Evolutionary conservation across 2,888 invertebrate species (phyloP).

Genomic region (Nemoura dubitans): DNA sequence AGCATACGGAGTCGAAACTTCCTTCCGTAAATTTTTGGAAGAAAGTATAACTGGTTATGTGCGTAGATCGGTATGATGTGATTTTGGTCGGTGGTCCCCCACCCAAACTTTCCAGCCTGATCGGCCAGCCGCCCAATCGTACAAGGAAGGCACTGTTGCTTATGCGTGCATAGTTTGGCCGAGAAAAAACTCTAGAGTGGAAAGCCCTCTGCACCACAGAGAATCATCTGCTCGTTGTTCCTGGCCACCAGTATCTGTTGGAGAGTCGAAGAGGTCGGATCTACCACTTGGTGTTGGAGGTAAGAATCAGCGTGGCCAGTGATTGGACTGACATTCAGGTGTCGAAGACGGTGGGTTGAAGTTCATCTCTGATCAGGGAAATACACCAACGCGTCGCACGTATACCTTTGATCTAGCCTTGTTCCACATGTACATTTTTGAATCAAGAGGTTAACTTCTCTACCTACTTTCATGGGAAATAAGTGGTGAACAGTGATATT

Average conservation of each 20-base stretch:
- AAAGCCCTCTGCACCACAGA: not conserved
- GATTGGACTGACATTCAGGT: not conserved
- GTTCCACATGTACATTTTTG: not conserved
- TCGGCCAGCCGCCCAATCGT: not conserved
- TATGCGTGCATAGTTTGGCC: constrained; percentile 3
- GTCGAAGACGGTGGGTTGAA: not conserved
- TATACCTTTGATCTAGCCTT: not conserved
- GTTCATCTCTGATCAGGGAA: not conserved
- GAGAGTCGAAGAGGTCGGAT: not conserved
- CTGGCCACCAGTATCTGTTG: not conserved
- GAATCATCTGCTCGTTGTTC: not conserved
- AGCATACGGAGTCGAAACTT: constrained; percentile 3
- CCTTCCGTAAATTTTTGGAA: constrained; percentile 41
- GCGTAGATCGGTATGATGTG: not conserved
- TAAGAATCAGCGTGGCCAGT: not conserved
- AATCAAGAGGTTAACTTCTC: not conserved
- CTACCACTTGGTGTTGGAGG: not conserved
- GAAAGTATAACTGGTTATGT: constrained; percentile 34
- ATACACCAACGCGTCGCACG: not conserved
- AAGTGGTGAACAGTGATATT: too few relatives aligned
- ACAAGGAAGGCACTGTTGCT: not conserved
- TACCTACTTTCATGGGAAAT: too few relatives aligned
- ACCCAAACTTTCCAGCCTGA: not conserved
- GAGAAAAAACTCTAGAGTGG: not conserved
- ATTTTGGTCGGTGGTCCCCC: not conserved